Conservation (phyloP, 2,113 vertebrate genomes). For the Notarius quadriscutis region DNA sequence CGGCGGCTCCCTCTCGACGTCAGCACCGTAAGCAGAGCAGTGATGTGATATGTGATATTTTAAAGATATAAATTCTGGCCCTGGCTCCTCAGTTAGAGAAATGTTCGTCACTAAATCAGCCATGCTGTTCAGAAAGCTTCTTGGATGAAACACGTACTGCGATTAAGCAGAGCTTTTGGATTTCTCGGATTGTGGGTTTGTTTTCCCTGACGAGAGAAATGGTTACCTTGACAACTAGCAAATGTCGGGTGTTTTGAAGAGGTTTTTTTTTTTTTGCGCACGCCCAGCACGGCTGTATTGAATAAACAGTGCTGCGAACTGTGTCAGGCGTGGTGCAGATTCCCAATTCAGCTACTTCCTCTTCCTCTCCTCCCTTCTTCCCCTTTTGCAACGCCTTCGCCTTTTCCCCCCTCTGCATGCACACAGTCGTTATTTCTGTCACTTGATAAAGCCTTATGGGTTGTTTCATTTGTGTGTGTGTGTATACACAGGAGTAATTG, state of each 20-base stretch:
- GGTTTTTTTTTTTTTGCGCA: conserved; percentile 57
- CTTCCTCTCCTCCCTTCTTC: conserved; percentile 15
- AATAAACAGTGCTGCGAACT: conserved; percentile 71
- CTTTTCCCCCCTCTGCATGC: too few species aligned
- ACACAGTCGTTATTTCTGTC: conserved; percentile 8
- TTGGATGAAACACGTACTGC: conserved; percentile 44
- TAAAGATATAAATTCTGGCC: neutral
- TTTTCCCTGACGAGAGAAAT: conserved; percentile 58
- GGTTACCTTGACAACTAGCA: conserved; percentile 80
- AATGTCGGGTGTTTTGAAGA: conserved; percentile 62
- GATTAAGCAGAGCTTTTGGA: conserved; percentile 60
- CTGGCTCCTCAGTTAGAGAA: neutral
- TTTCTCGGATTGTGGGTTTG: conserved; percentile 62
- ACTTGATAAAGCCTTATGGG: neutral
- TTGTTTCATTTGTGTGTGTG: neutral
- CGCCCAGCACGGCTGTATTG: conserved; percentile 58
- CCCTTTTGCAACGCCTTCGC: conserved; percentile 6
- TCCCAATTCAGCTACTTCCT: conserved; percentile 42
- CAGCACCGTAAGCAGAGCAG: neutral
- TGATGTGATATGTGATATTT: neutral
- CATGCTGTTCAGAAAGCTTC: conserved; percentile 38
- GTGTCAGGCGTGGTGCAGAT: conserved; percentile 66
- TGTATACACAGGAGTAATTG: neutral
- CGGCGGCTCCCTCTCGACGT: too few species aligned
- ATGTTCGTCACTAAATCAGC: neutral